Evolutionary conservation across 2,888 invertebrate genomes (phyloP), one percentile per base, ranked within the genome.

Genomic region (Sarcophaga subvicina): DNA sequence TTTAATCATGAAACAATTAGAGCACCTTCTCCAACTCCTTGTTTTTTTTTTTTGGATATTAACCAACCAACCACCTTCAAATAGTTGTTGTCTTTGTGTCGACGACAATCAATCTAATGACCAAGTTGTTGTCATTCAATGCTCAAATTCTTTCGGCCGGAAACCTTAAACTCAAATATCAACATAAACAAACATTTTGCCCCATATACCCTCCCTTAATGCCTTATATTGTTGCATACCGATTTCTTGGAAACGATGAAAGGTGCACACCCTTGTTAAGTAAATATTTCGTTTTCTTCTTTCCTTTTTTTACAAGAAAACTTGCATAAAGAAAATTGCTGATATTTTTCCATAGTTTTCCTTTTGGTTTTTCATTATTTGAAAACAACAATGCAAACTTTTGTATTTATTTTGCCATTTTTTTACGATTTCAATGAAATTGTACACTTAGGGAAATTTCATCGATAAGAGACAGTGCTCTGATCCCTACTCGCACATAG

Each of bases 111-210:
- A 79, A 83, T 77, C 75, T 75, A 84, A 79, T 84, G 83, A 75
- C 70, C 75, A 72, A 79, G 49, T 70, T 69, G n/a, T 78, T 73
- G 72, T 54, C 25, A 62, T 62, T 62, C n/a, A 27, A 54, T 63
- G 14, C 14, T 59, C 63, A 17, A 20, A 62, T 60, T 25, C 25
- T 62, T 72, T 27, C 47, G 59, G 69, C 47, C 71, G 82, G 71
- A 82, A 82, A 82, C 82, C 75, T 81, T 82, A 82, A 77, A 77
- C 82, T 77, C 59, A 71, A 82, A 82, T 66, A 82, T 82, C 71
- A 82, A 77, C 82, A 64, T 70, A 63, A 71, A 82, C 54, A 64
- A 37, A 70, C 12, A 62, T 62, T 3, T 27, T 22, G 20, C n/a
- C 11, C 64, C 12, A 11, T 59, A 49, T n/a, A 67, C 45, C 37